A percentile compares a stretch with the other conserved stretches of the same genome.
phyloP scores from a whole-genome alignment of 2,797 vertebrate genomes.

The Pangasius krempfi region DNA sequence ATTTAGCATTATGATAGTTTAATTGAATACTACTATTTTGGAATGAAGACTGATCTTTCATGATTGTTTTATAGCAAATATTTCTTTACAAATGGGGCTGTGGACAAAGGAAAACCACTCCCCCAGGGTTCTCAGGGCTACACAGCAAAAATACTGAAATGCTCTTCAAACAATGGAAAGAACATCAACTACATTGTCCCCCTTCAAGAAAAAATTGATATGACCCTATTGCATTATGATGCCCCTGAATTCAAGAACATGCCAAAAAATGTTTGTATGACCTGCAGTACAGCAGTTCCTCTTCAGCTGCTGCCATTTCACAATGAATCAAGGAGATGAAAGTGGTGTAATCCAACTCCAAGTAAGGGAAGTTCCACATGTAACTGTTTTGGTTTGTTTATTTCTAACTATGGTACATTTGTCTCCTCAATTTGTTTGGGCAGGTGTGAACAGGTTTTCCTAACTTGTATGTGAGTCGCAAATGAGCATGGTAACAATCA shows the following conservation, averaged over 20 bases:
- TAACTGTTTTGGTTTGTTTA: too few relatives aligned
- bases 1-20: too few relatives aligned
- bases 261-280: conserved; percentile 35
- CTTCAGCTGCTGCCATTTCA: conserved; percentile 21
- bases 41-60: too few relatives aligned
- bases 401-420: not conserved
- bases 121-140: conserved; percentile 4
- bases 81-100: not conserved
- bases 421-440: not conserved
- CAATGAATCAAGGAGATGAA: conserved; percentile 22
- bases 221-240: conserved; percentile 8
- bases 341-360: conserved; percentile 1
- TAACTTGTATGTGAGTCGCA: too few relatives aligned
- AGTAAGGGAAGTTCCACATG: not conserved
- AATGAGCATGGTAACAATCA: too few relatives aligned
- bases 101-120: conserved; percentile 21
- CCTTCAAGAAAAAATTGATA: conserved; percentile 19
- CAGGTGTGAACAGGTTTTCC: too few relatives aligned
- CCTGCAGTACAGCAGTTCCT: conserved; percentile 27
- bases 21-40: too few relatives aligned
- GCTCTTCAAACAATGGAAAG: not conserved
- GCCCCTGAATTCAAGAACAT: conserved; percentile 25
- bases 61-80: not conserved
- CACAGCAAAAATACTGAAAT: conserved; percentile 3
- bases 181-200: not conserved